A percentile compares a stretch with the other conserved stretches of the same genome.
Conservation (phyloP, 2,797 vertebrate genomes). For the Protonibea diacanthus region DNA sequence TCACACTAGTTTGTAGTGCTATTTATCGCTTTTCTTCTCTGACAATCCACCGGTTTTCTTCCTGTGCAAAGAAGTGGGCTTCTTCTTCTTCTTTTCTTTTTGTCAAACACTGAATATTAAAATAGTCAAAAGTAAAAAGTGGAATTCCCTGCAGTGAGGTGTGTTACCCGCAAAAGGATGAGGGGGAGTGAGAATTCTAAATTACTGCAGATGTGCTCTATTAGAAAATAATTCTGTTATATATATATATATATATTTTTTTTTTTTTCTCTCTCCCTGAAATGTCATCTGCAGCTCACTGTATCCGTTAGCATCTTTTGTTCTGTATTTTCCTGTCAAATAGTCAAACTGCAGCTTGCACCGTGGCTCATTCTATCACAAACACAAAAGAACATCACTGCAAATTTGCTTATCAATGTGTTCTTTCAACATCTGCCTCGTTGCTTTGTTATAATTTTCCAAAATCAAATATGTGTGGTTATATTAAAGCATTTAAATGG, state of each 20-base stretch:
- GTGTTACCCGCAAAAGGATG: slow-evolving; percentile 71
- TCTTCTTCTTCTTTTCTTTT: slow-evolving; percentile 56
- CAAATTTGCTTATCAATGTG: slow-evolving; percentile 75
- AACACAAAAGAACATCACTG: slow-evolving; percentile 70
- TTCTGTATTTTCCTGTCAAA: slow-evolving; percentile 75
- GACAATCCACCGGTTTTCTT: slow-evolving; percentile 69
- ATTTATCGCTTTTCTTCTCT: slow-evolving; percentile 85
- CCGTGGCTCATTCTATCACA: slow-evolving; percentile 56
- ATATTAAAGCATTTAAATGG: slow-evolving; percentile 72
- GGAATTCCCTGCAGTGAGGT: slow-evolving; percentile 81
- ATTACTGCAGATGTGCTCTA: slow-evolving; percentile 68
- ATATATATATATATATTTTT: background rate
- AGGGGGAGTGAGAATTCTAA: slow-evolving; percentile 72
- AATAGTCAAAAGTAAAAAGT: slow-evolving; percentile 74
- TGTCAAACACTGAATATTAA: slow-evolving; percentile 78
- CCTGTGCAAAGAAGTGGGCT: slow-evolving; percentile 63
- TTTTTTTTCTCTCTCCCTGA: slow-evolving; percentile 30
- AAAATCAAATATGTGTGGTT: slow-evolving; percentile 63
- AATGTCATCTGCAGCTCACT: slow-evolving; percentile 64
- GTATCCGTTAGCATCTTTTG: slow-evolving; percentile 74
- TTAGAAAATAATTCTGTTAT: slow-evolving; percentile 65
- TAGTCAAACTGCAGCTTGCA: slow-evolving; percentile 64
- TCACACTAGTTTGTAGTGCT: slow-evolving; percentile 89
- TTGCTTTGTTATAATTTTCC: slow-evolving; percentile 70
- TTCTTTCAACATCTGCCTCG: slow-evolving; percentile 72